phyloP scores from a whole-genome alignment of 2,113 vertebrate genomes.

The Dascyllus trimaculatus region DNA sequence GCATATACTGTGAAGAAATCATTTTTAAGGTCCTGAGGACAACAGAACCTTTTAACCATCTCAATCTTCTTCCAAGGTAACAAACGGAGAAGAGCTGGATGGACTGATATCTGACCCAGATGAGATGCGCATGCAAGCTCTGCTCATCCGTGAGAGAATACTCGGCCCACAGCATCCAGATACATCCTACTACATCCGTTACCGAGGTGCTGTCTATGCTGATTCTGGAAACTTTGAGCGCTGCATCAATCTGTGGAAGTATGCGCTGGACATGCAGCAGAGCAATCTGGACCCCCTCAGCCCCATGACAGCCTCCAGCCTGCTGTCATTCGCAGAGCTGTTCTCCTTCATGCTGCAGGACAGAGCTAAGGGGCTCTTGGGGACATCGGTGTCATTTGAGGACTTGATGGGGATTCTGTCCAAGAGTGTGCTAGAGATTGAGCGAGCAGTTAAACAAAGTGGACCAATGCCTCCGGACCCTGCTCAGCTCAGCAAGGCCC shows the following conservation, averaged over 20 bases:
- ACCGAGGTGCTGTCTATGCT: slow-evolving; percentile 96
- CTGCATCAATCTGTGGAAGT: slow-evolving; percentile 98
- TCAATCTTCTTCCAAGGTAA: slow-evolving; percentile 62
- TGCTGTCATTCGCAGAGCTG: slow-evolving; percentile 97
- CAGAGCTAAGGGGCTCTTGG: slow-evolving; percentile 94
- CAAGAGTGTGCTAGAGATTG: slow-evolving; percentile 98
- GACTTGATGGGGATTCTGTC: slow-evolving; percentile 97
- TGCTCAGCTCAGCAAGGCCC: slow-evolving; percentile 94
- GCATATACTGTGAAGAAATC: background rate
- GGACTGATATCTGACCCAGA: slow-evolving; percentile 97
- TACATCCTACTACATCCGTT: slow-evolving; percentile 98
- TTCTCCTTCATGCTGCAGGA: slow-evolving; percentile 99
- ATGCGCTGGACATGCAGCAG: slow-evolving; percentile 99
- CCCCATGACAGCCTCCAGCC: slow-evolving; percentile 98
- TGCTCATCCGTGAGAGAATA: slow-evolving; percentile 96
- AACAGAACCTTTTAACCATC: background rate
- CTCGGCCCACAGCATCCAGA: slow-evolving; percentile 97
- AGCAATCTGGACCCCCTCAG: slow-evolving; percentile 96
- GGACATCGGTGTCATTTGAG: slow-evolving; percentile 95
- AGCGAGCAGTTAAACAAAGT: slow-evolving; percentile 91
- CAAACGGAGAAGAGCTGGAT: slow-evolving; percentile 92
- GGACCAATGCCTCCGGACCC: slow-evolving; percentile 90
- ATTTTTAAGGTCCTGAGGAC: background rate
- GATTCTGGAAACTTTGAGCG: slow-evolving; percentile 98
- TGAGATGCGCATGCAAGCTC: slow-evolving; percentile 98